Percentiles rank a stretch among this genome's conserved stretches.
Conservation (phyloP, 2,888 invertebrate species). For the Himalopsyche anomala region DNA sequence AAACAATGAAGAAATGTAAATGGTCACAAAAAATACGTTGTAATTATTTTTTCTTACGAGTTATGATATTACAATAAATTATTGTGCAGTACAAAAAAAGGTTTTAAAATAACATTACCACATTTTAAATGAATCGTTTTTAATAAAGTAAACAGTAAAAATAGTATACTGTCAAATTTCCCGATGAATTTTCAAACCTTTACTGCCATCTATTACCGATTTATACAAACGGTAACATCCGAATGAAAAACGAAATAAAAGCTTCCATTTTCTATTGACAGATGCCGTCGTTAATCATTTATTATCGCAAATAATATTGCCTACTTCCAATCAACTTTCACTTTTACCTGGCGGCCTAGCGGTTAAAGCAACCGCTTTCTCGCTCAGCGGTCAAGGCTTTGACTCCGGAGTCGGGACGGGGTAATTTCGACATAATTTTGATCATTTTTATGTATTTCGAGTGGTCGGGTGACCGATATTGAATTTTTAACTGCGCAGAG, state of each 20-base stretch:
- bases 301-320: background rate
- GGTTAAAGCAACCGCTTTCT: conserved; percentile 29
- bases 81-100: too few relatives aligned
- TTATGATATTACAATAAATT: too few relatives aligned
- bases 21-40: too few relatives aligned
- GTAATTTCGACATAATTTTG: conserved; percentile 37
- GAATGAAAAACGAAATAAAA: conserved; percentile 37
- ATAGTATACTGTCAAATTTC: background rate
- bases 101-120: too few relatives aligned
- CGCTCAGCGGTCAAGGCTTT: conserved; percentile 33
- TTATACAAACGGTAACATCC: background rate
- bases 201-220: conserved; percentile 37
- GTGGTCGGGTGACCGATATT: conserved; percentile 32
- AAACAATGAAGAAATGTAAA: too few relatives aligned
- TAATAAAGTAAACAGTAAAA: too few relatives aligned
- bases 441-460: conserved; percentile 27
- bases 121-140: too few relatives aligned
- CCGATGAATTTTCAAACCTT: conserved; percentile 7
- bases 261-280: conserved; percentile 40
- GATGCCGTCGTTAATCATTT: conserved; percentile 37
- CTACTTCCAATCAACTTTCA: conserved; percentile 32
- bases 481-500: conserved; percentile 41
- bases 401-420: conserved; percentile 35
- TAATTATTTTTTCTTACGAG: too few relatives aligned
- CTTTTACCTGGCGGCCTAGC: conserved; percentile 40